Conservation (phyloP, 2,113 vertebrate genomes). For the Trachemys scripta region DNA sequence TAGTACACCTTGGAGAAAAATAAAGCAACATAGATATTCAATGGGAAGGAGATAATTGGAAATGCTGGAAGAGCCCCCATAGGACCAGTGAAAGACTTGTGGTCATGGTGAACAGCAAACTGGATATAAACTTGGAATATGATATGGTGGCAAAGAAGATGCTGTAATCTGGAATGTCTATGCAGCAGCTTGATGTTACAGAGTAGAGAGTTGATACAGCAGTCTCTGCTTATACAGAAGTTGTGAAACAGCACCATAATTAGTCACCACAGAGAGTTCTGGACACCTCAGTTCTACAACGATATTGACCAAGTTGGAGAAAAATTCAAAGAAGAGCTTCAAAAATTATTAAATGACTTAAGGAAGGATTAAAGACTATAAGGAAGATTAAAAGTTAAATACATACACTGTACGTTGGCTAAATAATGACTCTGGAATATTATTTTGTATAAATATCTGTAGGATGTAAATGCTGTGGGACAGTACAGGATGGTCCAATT, state of each 20-base stretch:
- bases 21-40: not conserved
- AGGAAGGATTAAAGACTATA: not conserved
- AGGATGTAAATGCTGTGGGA: not conserved
- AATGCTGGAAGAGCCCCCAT: not conserved
- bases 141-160: not conserved
- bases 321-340: not conserved
- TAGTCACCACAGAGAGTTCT: not conserved
- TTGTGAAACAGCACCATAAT: not conserved
- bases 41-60: not conserved
- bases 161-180: not conserved
- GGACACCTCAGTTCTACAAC: not conserved
- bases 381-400: not conserved
- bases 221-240: not conserved
- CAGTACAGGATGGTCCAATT: not conserved
- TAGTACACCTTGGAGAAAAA: fast-evolving
- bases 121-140: not conserved
- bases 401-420: not conserved
- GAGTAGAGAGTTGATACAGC: not conserved
- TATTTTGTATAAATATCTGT: not conserved
- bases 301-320: not conserved
- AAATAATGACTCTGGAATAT: not conserved
- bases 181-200: not conserved
- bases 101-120: not conserved
- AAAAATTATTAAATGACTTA: not conserved
- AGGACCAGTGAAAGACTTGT: not conserved